Evolutionary conservation across 2,113 vertebrate genomes (phyloP).

Genomic region (Cynocephalus volans): DNA sequence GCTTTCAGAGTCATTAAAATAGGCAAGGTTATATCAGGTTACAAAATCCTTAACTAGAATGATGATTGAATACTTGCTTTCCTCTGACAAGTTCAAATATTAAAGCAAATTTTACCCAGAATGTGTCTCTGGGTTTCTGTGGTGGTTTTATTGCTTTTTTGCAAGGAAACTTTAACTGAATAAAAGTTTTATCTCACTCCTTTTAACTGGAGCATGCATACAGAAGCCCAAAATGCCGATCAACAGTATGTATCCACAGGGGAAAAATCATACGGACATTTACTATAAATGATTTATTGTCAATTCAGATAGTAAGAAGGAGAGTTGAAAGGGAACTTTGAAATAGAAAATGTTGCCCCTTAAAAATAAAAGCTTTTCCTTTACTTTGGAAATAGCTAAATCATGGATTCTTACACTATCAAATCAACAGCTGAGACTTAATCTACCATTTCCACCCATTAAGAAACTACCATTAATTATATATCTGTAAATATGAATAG

Average conservation of each 20-base stretch:
- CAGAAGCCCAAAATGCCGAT: neutral
- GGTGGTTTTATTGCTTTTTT: neutral
- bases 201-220: neutral
- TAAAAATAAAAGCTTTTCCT: neutral
- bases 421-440: neutral
- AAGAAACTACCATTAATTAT: neutral
- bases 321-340: neutral
- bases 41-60: neutral
- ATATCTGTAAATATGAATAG: too few species aligned
- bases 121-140: neutral
- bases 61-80: neutral
- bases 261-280: neutral
- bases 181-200: neutral
- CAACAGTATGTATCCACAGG: neutral
- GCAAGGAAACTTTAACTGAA: neutral
- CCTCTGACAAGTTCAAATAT: constrained; percentile 1
- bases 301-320: neutral
- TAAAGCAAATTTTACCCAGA: constrained; percentile 2
- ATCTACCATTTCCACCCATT: neutral
- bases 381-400: neutral
- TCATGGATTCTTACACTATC: neutral
- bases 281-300: neutral
- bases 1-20: neutral
- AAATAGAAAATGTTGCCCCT: neutral
- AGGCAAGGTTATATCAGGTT: neutral